Percentiles rank a stretch among this genome's conserved stretches.
Conservation (phyloP, 2,113 vertebrate species). For the Mola mola region DNA sequence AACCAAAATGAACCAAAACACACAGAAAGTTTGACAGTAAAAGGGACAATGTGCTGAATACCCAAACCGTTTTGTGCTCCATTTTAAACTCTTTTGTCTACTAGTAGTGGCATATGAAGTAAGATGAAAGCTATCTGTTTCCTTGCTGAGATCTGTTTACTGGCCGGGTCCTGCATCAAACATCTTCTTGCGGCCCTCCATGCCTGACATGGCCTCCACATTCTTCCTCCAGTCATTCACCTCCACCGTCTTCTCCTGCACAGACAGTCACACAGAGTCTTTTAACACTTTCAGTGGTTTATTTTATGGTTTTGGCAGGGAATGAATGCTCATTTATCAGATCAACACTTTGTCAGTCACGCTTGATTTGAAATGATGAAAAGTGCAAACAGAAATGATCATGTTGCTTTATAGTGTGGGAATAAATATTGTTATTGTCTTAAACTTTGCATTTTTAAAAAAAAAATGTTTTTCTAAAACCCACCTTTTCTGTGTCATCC, state of each 20-base stretch:
- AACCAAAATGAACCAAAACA: conserved; percentile 4
- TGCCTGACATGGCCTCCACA: conserved; percentile 89
- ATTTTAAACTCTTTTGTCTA: not conserved
- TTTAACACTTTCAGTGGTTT: too few species aligned
- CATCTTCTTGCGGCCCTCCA: conserved; percentile 96
- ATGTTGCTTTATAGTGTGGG: not conserved
- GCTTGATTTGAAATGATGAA: too few species aligned
- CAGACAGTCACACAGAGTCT: too few species aligned
- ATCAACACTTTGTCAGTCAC: too few species aligned
- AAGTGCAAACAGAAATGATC: too few species aligned
- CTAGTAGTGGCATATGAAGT: not conserved
- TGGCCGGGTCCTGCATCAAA: conserved; percentile 81
- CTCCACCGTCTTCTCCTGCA: conserved; percentile 73
- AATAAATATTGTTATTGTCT: not conserved
- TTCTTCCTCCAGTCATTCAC: conserved; percentile 96
- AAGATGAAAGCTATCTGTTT: not conserved
- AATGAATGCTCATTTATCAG: too few species aligned
- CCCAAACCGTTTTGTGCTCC: not conserved
- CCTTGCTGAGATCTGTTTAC: conserved; percentile 23
- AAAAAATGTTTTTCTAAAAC: conserved; percentile 5
- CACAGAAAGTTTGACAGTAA: not conserved
- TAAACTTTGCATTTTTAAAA: not conserved
- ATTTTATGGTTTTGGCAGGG: too few species aligned
- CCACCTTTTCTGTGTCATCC: conserved; percentile 96
- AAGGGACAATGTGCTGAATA: not conserved